Percentiles rank a stretch among this genome's conserved stretches.
Evolutionary conservation across 2,888 invertebrate species (phyloP).

Genomic region (Perizoma flavofasciatum): DNA sequence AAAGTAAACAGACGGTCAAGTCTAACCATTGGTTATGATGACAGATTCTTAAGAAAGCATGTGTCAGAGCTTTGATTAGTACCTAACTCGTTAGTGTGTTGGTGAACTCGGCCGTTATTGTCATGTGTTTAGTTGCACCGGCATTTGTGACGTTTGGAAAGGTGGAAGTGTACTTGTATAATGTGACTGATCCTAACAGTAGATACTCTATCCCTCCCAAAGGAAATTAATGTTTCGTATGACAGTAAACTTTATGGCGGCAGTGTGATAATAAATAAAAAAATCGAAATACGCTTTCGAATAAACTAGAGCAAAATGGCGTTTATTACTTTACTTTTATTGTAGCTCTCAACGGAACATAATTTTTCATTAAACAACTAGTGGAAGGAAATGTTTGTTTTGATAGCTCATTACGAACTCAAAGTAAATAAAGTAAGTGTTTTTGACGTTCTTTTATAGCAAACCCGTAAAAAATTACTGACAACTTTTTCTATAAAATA

Average conservation of each 20-base stretch:
- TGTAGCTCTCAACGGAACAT: background rate
- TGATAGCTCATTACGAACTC: conserved; percentile 13
- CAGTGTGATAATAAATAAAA: conserved; percentile 42
- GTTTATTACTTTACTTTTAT: conserved; percentile 22
- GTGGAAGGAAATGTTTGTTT: background rate
- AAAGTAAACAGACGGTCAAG: no score
- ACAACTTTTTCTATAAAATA: conserved; percentile 29
- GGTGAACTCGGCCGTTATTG: no score
- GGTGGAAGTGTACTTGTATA: no score
- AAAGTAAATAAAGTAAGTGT: conserved; percentile 32
- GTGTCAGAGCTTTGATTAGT: no score
- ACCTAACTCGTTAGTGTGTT: no score
- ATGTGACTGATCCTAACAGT: no score
- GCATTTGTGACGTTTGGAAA: no score
- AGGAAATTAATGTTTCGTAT: conserved; percentile 57
- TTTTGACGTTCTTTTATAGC: conserved; percentile 26
- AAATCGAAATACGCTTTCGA: conserved; percentile 24
- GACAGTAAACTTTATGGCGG: conserved; percentile 50
- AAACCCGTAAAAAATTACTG: conserved; percentile 31
- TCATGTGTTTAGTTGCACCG: no score
- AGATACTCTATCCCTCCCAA: conserved; percentile 37
- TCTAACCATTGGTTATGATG: no score
- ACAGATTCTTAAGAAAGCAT: no score
- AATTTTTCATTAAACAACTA: background rate
- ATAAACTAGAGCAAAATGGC: conserved; percentile 19